These are phyloP conservation scores for Tipula lateralis DNA, from an alignment of 2,888 invertebrate genomes.

Conservation along the genomic window DNA sequence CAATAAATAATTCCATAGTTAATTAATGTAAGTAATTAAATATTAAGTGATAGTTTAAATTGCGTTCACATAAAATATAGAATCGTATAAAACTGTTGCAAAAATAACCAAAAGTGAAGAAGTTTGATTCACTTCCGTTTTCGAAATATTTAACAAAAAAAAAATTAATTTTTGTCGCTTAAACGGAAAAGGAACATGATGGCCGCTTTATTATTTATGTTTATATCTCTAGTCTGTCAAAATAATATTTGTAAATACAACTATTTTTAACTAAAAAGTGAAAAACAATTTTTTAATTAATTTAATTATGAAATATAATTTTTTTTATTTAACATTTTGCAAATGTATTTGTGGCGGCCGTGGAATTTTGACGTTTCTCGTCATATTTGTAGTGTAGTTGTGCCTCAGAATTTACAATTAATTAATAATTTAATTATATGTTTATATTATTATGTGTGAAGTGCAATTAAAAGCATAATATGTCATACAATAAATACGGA, in stretches of 20 bases:
- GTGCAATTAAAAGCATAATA: neutral
- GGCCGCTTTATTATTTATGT: slow-evolving; percentile 12
- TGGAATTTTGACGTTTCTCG: neutral
- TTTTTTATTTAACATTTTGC: neutral
- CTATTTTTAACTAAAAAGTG: neutral
- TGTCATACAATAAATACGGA: neutral
- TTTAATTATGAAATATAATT: neutral
- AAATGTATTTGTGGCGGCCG: neutral
- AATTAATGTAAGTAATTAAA: slow-evolving; percentile 7
- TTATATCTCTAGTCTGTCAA: slow-evolving; percentile 2
- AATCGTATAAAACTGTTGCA: neutral
- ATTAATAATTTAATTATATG: neutral
- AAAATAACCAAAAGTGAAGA: slow-evolving; percentile 5
- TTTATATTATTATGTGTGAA: neutral
- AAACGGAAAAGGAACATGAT: slow-evolving; percentile 29
- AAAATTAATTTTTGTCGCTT: neutral
- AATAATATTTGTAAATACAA: neutral
- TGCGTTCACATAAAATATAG: neutral
- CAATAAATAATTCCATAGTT: neutral
- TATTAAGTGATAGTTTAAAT: neutral
- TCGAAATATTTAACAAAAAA: neutral
- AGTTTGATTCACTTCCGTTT: slow-evolving; percentile 26
- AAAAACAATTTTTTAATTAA: neutral
- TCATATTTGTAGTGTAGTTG: neutral
- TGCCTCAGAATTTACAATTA: neutral